These are phyloP conservation scores for Nibea albiflora DNA, from an alignment of 2,113 vertebrate species.

Conservation along the genomic window DNA sequence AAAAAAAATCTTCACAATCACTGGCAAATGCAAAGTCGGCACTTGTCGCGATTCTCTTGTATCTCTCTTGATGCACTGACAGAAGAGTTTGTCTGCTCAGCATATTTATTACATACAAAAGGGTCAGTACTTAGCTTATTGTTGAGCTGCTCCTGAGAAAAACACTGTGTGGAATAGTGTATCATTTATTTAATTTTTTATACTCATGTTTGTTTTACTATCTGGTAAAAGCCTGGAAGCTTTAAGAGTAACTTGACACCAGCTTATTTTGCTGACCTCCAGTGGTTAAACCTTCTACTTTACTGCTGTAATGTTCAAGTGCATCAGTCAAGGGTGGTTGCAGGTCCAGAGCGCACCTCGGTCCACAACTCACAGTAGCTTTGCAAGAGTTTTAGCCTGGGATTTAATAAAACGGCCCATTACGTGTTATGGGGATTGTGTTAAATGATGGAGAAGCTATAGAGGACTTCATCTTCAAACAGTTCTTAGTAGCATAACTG, in stretches of 20 bases:
- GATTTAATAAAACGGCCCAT: background rate
- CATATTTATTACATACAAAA: background rate
- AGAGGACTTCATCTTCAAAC: no score
- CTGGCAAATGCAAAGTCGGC: conserved; percentile 5
- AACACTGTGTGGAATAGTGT: background rate
- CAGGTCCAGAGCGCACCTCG: no score
- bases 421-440: no score
- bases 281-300: conserved; percentile 3
- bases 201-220: background rate
- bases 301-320: background rate
- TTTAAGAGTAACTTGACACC: no score
- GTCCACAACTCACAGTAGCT: background rate
- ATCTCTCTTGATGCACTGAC: conserved; percentile 2
- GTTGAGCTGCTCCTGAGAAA: background rate
- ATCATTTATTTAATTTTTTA: background rate
- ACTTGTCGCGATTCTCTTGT: background rate
- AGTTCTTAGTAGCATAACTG: no score
- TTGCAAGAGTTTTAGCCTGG: background rate
- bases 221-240: background rate
- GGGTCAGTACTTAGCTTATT: background rate
- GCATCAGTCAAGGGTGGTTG: background rate
- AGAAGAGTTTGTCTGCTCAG: conserved; percentile 11
- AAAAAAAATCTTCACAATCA: background rate
- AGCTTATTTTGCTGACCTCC: background rate
- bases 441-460: no score